Evolutionary conservation across 2,888 invertebrate genomes (phyloP).

Genomic region (Caprella mutica): DNA sequence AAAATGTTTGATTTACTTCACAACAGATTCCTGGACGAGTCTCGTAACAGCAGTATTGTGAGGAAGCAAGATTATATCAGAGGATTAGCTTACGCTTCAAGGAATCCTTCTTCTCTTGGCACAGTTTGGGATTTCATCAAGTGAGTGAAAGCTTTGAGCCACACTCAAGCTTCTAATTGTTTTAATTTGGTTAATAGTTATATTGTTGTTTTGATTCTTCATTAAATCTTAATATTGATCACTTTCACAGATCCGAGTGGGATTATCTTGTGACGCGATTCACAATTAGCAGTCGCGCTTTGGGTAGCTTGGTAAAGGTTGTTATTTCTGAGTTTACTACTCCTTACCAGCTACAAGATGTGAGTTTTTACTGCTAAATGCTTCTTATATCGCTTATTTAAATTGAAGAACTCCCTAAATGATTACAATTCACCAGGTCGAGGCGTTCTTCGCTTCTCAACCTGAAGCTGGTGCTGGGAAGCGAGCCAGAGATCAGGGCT

Average conservation of each 20-base stretch:
- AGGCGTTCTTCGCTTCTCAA: slow-evolving; percentile 10
- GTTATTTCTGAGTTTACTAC: slow-evolving; percentile 60
- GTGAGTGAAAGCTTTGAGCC: no score
- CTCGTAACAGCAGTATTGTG: slow-evolving; percentile 61
- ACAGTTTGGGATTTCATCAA: slow-evolving; percentile 74
- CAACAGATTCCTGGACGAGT: slow-evolving; percentile 60
- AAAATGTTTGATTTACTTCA: no score
- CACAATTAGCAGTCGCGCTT: slow-evolving; percentile 65
- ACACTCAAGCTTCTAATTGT: no score
- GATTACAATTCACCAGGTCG: no score
- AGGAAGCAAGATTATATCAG: slow-evolving; percentile 73
- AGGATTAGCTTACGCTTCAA: slow-evolving; percentile 54
- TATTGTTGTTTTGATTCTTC: no score
- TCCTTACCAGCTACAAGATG: slow-evolving; percentile 52
- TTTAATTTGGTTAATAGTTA: no score
- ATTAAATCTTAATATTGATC: no score
- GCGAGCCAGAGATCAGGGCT: slow-evolving; percentile 56
- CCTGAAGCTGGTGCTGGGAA: slow-evolving; percentile 38
- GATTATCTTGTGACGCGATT: slow-evolving; percentile 60
- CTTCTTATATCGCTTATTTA: no score
- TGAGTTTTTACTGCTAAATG: no score
- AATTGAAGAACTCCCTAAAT: no score
- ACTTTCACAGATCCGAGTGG: slow-evolving; percentile 61
- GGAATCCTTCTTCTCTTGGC: slow-evolving; percentile 60
- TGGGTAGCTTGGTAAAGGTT: slow-evolving; percentile 61